Percentiles rank a stretch among this genome's conserved stretches.
Conservation (phyloP, 2,888 invertebrate species). For the Agriotes lineatus region DNA sequence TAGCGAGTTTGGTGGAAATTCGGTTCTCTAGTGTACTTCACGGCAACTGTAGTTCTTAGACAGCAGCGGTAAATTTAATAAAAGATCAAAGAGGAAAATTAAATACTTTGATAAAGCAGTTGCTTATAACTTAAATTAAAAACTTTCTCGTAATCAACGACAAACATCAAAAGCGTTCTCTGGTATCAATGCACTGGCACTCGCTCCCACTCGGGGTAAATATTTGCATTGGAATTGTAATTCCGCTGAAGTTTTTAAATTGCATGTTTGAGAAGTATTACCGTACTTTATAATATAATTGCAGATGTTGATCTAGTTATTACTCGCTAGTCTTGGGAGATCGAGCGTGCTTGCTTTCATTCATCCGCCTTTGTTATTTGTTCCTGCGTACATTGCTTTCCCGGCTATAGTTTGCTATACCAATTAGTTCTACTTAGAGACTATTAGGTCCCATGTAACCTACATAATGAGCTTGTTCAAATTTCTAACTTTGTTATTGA, state of each 20-base stretch:
- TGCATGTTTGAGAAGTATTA: conserved; percentile 47
- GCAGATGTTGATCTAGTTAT: conserved; percentile 27
- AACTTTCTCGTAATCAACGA: conserved; percentile 42
- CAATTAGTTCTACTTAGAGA: too few species aligned
- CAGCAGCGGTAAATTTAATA: conserved; percentile 20
- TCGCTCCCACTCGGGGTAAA: conserved; percentile 38
- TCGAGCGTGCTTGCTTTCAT: conserved; percentile 6
- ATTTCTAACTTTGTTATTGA: too few species aligned
- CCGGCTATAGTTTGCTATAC: neutral
- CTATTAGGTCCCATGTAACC: too few species aligned
- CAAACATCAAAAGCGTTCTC: conserved; percentile 46
- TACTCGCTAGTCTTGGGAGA: conserved; percentile 9
- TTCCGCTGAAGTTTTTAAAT: conserved; percentile 47
- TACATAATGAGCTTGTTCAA: too few species aligned
- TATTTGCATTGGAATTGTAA: conserved; percentile 51
- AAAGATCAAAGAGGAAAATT: conserved; percentile 17
- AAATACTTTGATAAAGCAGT: conserved; percentile 17
- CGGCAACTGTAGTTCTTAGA: conserved; percentile 6
- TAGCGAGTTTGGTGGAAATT: too few species aligned
- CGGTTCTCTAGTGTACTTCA: too few species aligned
- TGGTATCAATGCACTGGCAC: conserved; percentile 31
- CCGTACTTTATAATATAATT: conserved; percentile 32
- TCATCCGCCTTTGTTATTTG: neutral
- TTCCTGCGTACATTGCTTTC: neutral
- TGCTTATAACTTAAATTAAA: conserved; percentile 26